Evolutionary conservation across 2,888 invertebrate species (phyloP).

Genomic region (Melolontha melolontha): DNA sequence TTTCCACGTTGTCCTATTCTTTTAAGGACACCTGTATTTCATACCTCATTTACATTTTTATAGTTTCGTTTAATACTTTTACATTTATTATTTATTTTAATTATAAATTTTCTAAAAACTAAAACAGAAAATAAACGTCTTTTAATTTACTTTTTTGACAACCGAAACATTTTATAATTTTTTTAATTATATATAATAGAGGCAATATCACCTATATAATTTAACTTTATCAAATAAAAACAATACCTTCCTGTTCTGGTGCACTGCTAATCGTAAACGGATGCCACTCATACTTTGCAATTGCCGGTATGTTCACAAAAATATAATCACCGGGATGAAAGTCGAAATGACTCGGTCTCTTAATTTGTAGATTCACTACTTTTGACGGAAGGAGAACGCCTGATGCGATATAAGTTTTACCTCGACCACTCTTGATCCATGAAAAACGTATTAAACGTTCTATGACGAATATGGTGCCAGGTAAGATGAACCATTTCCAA

Average conservation of each 20-base stretch:
- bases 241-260: constrained; percentile 87
- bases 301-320: constrained; percentile 91
- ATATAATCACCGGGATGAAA: constrained; percentile 95
- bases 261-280: constrained; percentile 97
- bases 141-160: too few relatives aligned
- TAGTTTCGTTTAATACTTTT: too few relatives aligned
- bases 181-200: too few relatives aligned
- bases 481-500: constrained; percentile 94
- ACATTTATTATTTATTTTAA: too few relatives aligned
- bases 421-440: constrained; percentile 79
- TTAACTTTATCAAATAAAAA: background rate
- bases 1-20: too few relatives aligned
- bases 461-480: constrained; percentile 81
- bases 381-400: constrained; percentile 88
- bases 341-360: constrained; percentile 85
- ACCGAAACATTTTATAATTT: too few relatives aligned
- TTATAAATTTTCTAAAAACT: too few relatives aligned
- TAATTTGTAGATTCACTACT: constrained; percentile 92
- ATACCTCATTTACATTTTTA: too few relatives aligned
- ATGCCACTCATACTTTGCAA: constrained; percentile 96
- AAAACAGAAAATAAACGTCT: too few relatives aligned
- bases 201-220: too few relatives aligned
- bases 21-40: too few relatives aligned
- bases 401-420: constrained; percentile 90
- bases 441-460: constrained; percentile 78